Conservation (phyloP, 37 sponge, comb jelly and placozoan genomes). For the Chondrosia reniformis region DNA sequence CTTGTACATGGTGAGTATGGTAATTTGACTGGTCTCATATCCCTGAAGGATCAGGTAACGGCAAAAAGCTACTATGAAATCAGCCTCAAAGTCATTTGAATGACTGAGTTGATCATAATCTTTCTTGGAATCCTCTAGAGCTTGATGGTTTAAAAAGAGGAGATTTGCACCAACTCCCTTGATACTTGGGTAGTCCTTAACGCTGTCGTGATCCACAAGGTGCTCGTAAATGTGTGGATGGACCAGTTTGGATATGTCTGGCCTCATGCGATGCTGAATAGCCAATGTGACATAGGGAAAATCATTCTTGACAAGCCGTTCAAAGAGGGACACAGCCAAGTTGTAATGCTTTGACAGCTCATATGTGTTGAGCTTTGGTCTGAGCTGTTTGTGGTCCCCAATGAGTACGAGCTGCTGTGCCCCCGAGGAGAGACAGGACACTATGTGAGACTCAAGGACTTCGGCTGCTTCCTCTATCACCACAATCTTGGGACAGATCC, state of each 20-base stretch:
- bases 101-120: slow-evolving; percentile 32
- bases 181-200: slow-evolving; percentile 41
- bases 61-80: slow-evolving; percentile 33
- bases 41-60: slow-evolving; percentile 49
- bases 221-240: slow-evolving; percentile 29
- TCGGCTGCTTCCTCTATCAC: slow-evolving; percentile 96
- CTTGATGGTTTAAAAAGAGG: slow-evolving; percentile 53
- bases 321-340: slow-evolving; percentile 86
- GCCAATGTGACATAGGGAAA: slow-evolving; percentile 73
- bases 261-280: slow-evolving; percentile 91
- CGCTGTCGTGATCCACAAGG: slow-evolving; percentile 41
- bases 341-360: slow-evolving; percentile 71
- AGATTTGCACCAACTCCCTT: slow-evolving; percentile 60
- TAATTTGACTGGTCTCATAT: slow-evolving; percentile 61
- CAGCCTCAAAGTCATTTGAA: slow-evolving; percentile 42
- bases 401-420: slow-evolving; percentile 91
- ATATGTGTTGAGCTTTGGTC: slow-evolving; percentile 81
- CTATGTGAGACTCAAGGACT: slow-evolving; percentile 86
- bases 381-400: slow-evolving; percentile 95
- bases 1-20: slow-evolving; percentile 76
- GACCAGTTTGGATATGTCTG: slow-evolving; percentile 64
- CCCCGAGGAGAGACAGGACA: slow-evolving; percentile 66
- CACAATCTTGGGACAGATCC: slow-evolving; percentile 76
- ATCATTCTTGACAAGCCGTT: slow-evolving; percentile 60
- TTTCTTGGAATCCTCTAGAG: slow-evolving; percentile 45